Percentiles rank a stretch among this genome's conserved stretches.
Evolutionary conservation across 2,888 invertebrate genomes (phyloP).

Genomic region (Aleiodes leptofemur): DNA sequence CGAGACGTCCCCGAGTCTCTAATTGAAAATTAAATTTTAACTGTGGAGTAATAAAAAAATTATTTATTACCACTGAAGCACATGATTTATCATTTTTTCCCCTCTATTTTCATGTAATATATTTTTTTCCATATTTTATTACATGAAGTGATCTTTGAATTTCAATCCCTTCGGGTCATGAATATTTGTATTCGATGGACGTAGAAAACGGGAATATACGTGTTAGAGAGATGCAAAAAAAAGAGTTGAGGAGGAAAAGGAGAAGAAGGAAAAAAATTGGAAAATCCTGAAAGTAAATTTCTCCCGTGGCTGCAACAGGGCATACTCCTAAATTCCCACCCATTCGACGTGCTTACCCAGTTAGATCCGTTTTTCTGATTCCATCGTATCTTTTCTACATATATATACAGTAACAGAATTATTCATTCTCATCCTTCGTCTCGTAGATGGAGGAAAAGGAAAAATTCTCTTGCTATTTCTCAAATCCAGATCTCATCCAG

Average conservation of each 20-base stretch:
- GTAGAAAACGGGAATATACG: slow-evolving; percentile 12
- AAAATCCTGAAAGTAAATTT: not conserved
- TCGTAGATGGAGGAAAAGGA: not conserved
- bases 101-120: not conserved
- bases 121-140: not conserved
- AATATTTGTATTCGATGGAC: slow-evolving; percentile 21
- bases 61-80: slow-evolving; percentile 24
- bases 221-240: not conserved
- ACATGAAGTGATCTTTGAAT: not conserved
- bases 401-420: slow-evolving; percentile 28
- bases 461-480: not conserved
- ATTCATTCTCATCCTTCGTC: slow-evolving; percentile 26
- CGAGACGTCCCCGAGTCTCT: slow-evolving; percentile 25
- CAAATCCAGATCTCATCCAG: slow-evolving; percentile 7
- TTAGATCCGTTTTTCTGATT: slow-evolving; percentile 30
- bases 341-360: slow-evolving; percentile 29
- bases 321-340: slow-evolving; percentile 22
- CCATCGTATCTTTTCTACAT: slow-evolving; percentile 29
- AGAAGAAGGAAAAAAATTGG: not conserved
- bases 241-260: too few species aligned
- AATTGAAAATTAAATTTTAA: slow-evolving; percentile 47
- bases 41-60: slow-evolving; percentile 29
- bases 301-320: slow-evolving; percentile 16
- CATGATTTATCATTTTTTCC: not conserved
- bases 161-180: not conserved